Percentiles rank a stretch among this genome's conserved stretches.
Conservation (phyloP, 2,113 vertebrate species). For the Gopherus flavomarginatus region DNA sequence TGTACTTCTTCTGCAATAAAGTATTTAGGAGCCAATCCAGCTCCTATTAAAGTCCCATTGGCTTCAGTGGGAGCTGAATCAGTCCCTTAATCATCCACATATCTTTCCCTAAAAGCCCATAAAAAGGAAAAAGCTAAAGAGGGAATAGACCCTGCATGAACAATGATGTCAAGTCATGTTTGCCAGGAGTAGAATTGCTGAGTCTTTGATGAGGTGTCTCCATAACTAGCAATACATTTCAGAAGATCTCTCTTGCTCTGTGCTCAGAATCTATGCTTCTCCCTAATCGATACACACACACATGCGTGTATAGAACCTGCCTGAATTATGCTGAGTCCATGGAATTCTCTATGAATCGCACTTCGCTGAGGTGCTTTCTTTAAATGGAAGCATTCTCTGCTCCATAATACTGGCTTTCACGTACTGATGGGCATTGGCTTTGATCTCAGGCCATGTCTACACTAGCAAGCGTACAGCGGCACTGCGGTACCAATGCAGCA, state of each 20-base stretch:
- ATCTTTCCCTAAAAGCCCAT: too few relatives aligned
- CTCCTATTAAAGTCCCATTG: background rate
- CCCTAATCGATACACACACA: background rate
- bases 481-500: too few relatives aligned
- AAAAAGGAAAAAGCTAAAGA: accelerated
- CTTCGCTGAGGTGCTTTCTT: background rate
- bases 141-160: background rate
- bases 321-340: background rate
- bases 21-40: background rate
- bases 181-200: background rate
- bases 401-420: accelerated
- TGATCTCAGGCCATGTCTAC: background rate
- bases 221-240: background rate
- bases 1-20: background rate
- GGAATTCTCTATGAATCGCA: background rate
- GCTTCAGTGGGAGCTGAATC: background rate
- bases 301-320: background rate
- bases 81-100: background rate
- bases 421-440: too few relatives aligned
- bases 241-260: background rate
- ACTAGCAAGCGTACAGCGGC: too few relatives aligned
- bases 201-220: background rate
- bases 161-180: background rate
- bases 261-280: background rate
- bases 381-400: background rate